These are phyloP conservation scores for Medauroidea extradentata DNA, from an alignment of 1,140 invertebrate species.

Conservation along the genomic window DNA sequence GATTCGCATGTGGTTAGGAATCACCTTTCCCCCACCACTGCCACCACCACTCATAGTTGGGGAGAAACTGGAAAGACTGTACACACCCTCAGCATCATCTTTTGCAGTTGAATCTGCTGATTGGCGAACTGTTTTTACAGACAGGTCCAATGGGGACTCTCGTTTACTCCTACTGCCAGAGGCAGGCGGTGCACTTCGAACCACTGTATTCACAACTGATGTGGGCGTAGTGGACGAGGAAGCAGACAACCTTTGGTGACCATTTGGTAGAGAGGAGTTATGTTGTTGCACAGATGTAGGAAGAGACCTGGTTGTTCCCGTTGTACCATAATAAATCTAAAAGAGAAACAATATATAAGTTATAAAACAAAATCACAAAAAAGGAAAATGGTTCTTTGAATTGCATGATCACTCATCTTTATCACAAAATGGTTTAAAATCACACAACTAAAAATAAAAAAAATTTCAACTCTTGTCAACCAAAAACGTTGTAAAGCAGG, in stretches of 20 bases:
- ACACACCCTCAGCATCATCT: constrained; percentile 48
- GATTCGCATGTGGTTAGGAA: not conserved
- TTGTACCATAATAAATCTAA: no score
- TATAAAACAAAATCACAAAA: no score
- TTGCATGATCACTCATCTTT: no score
- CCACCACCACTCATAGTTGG: not conserved
- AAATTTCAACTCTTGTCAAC: no score
- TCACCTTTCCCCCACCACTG: not conserved
- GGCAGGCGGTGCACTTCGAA: not conserved
- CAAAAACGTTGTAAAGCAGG: no score
- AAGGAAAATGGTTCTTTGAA: no score
- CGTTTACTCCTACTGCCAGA: constrained; percentile 46
- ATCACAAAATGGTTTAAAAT: no score
- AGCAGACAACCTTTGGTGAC: not conserved
- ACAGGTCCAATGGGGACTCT: constrained; percentile 76
- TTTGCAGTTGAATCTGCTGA: constrained; percentile 77
- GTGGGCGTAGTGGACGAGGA: not conserved
- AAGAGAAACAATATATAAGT: no score
- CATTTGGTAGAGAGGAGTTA: no score
- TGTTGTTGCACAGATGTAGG: no score
- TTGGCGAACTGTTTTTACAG: constrained; percentile 79
- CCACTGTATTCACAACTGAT: not conserved
- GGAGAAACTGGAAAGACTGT: not conserved
- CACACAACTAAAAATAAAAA: no score
- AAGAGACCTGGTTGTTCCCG: no score